Conservation (phyloP, 2,888 invertebrate species). For the Ophraella communa region DNA sequence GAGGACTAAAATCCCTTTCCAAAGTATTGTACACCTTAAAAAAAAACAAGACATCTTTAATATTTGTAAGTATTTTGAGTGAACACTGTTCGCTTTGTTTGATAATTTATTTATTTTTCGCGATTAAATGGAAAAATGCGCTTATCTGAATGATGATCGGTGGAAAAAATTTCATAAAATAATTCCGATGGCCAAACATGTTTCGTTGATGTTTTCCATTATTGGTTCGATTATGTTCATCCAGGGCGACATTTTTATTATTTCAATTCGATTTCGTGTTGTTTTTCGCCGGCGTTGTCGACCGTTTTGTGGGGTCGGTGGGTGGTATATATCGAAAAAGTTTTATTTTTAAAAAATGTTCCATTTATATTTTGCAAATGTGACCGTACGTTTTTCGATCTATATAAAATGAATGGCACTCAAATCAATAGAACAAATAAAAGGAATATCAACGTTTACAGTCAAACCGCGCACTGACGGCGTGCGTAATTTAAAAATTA, state of each 20-base stretch:
- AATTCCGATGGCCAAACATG: constrained; percentile 9
- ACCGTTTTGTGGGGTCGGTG: constrained; percentile 9
- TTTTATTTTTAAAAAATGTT: constrained; percentile 26
- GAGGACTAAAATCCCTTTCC: no score
- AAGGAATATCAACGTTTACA: constrained; percentile 12
- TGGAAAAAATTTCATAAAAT: not conserved
- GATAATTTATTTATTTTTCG: no score
- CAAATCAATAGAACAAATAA: constrained; percentile 27
- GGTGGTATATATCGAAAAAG: constrained; percentile 23
- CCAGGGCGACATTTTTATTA: constrained; percentile 25
- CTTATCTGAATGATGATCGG: no score
- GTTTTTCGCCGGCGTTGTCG: constrained; percentile 22
- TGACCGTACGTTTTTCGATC: constrained; percentile 21
- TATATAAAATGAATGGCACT: constrained; percentile 13
- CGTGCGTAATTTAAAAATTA: not conserved
- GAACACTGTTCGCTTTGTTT: no score
- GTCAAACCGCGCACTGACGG: not conserved
- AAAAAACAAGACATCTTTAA: no score
- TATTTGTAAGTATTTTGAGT: no score
- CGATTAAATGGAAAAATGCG: no score
- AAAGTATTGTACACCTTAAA: no score
- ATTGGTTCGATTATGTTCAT: constrained; percentile 20
- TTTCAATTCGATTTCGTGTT: constrained; percentile 23
- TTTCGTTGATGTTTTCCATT: constrained; percentile 26
- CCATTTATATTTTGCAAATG: constrained; percentile 24